phyloP scores from a whole-genome alignment of 2,888 invertebrate species.

The Digitonthophagus gazella region DNA sequence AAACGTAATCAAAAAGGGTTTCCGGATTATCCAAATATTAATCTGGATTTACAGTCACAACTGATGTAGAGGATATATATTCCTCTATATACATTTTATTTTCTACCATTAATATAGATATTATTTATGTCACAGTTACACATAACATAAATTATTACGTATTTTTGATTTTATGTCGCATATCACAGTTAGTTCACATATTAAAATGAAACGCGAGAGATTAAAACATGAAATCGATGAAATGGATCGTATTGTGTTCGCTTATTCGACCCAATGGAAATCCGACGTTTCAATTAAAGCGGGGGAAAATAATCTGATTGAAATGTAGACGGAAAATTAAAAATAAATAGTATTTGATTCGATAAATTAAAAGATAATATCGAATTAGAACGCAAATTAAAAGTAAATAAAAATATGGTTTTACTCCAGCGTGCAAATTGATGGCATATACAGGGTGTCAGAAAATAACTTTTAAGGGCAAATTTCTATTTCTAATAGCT shows the following conservation, averaged over 20 bases:
- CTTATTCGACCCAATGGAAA: neutral
- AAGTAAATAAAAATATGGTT: neutral
- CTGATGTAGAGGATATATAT: no score
- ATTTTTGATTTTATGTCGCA: neutral
- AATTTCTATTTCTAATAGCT: no score
- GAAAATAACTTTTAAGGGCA: no score
- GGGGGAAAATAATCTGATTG: neutral
- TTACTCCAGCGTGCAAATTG: no score
- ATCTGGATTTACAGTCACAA: no score
- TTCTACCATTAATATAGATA: neutral
- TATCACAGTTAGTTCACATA: neutral
- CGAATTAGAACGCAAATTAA: neutral
- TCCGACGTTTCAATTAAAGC: neutral
- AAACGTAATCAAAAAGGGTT: no score
- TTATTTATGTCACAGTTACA: neutral
- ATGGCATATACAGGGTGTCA: no score
- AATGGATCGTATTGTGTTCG: neutral
- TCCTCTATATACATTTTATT: no score
- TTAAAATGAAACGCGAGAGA: no score
- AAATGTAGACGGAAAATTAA: neutral
- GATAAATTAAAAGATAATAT: neutral
- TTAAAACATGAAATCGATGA: neutral
- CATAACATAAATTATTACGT: neutral
- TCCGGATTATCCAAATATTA: no score
- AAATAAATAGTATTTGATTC: no score